A percentile compares a stretch with the other conserved stretches of the same genome.
These are phyloP conservation scores for Eupithecia exiguata DNA, from an alignment of 2,888 invertebrate species.

Conservation along the genomic window DNA sequence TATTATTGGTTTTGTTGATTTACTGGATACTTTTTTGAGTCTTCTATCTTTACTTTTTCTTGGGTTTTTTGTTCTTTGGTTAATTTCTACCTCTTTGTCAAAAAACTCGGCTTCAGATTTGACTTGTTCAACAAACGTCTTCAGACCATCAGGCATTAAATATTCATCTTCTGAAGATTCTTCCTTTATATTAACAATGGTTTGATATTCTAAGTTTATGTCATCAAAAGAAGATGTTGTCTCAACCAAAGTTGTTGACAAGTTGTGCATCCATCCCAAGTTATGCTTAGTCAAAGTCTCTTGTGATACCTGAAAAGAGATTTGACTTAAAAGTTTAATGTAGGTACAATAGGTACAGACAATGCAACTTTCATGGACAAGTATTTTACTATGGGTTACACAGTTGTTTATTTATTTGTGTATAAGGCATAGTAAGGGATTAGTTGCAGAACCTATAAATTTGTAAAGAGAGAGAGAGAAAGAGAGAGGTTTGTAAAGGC, in stretches of 20 bases:
- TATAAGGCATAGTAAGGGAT: too few relatives aligned
- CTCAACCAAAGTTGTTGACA: constrained; percentile 11
- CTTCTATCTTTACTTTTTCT: constrained; percentile 4
- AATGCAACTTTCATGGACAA: too few relatives aligned
- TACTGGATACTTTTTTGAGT: constrained; percentile 4
- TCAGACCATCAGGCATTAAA: constrained; percentile 2
- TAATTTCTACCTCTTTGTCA: neutral
- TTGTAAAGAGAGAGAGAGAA: too few relatives aligned
- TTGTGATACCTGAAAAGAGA: constrained; percentile 23
- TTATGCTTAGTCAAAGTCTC: constrained; percentile 21
- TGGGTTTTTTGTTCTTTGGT: neutral
- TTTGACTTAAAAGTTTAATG: neutral
- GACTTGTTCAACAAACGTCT: constrained; percentile 23
- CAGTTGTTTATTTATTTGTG: too few relatives aligned
- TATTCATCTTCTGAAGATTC: constrained; percentile 22
- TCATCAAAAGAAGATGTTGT: constrained; percentile 22
- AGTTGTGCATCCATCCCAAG: constrained; percentile 30
- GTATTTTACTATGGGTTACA: too few relatives aligned
- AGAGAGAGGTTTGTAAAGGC: too few relatives aligned
- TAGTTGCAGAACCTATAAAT: too few relatives aligned
- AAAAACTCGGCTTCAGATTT: constrained; percentile 19
- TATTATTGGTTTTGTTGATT: constrained; percentile 9
- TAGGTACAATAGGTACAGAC: too few relatives aligned
- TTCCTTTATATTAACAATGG: constrained; percentile 21
- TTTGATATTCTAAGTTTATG: constrained; percentile 15